Conservation (phyloP, 2,888 invertebrate species). For the Eupeodes latifasciatus region DNA sequence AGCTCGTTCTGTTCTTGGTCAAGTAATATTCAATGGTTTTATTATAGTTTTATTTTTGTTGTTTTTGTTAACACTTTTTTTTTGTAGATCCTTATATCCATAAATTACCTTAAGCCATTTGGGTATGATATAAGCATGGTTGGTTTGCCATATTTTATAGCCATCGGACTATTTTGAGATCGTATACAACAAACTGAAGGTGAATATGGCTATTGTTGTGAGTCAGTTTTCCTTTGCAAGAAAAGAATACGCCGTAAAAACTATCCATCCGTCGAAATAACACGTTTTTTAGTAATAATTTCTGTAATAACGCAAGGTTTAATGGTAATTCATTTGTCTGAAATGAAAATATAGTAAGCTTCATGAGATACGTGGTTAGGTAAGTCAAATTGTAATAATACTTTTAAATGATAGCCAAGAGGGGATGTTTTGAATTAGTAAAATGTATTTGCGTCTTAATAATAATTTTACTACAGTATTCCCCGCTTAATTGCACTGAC, state of each 20-base stretch:
- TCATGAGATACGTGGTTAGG: too few species aligned
- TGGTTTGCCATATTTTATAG: constrained; percentile 21
- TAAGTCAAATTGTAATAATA: too few species aligned
- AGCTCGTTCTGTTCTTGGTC: constrained; percentile 29
- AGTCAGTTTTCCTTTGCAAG: neutral
- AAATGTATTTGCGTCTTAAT: too few species aligned
- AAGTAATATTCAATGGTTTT: constrained; percentile 30
- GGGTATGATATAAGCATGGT: constrained; percentile 16
- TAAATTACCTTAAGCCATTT: constrained; percentile 30
- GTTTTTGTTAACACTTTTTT: neutral
- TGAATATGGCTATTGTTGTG: neutral
- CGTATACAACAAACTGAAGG: constrained; percentile 8
- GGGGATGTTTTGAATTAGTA: too few species aligned
- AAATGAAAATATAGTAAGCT: neutral
- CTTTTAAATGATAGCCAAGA: too few species aligned
- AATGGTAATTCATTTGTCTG: neutral
- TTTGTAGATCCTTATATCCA: constrained; percentile 26
- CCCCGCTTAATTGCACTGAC: too few species aligned
- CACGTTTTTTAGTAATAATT: constrained; percentile 9
- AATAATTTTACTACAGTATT: too few species aligned
- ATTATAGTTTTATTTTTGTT: constrained; percentile 22
- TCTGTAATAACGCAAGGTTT: neutral
- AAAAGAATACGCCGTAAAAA: neutral
- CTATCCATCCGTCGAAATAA: constrained; percentile 2
- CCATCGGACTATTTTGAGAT: neutral